A percentile compares a stretch with the other conserved stretches of the same genome.
These are phyloP conservation scores for Chrysomela aeneicollis DNA, from an alignment of 2,888 invertebrate genomes.

Conservation along the genomic window DNA sequence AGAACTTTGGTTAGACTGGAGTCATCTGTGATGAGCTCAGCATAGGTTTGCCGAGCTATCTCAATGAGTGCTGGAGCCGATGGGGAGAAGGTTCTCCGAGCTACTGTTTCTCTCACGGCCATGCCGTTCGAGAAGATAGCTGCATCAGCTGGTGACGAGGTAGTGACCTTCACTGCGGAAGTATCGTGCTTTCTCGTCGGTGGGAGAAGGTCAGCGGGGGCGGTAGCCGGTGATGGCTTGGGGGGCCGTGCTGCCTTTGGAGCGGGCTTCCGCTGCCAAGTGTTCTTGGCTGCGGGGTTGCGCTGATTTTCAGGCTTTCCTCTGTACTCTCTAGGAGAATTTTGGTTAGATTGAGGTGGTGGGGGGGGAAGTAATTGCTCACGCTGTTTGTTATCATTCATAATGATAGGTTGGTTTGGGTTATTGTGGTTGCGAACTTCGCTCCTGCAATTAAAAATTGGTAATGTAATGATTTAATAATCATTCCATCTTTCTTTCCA, in stretches of 20 bases:
- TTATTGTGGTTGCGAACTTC: too few relatives aligned
- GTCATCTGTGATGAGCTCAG: constrained; percentile 29
- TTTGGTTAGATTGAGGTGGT: too few relatives aligned
- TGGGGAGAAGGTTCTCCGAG: constrained; percentile 21
- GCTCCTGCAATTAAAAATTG: too few relatives aligned
- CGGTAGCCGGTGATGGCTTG: too few relatives aligned
- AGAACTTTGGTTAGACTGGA: constrained; percentile 20
- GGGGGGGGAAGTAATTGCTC: too few relatives aligned
- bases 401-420: too few relatives aligned
- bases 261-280: not conserved
- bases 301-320: not conserved
- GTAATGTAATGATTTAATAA: too few relatives aligned
- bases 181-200: not conserved
- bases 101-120: constrained; percentile 14
- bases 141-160: constrained; percentile 17
- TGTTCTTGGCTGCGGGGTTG: not conserved
- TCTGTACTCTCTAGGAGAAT: too few relatives aligned
- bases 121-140: constrained; percentile 17
- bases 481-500: too few relatives aligned
- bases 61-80: constrained; percentile 24
- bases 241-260: not conserved
- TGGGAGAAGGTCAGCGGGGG: not conserved
- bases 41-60: constrained; percentile 18
- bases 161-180: not conserved
- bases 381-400: too few relatives aligned